Evolutionary conservation across 2,113 vertebrate species (phyloP).

Genomic region (Oncorhynchus nerka): DNA sequence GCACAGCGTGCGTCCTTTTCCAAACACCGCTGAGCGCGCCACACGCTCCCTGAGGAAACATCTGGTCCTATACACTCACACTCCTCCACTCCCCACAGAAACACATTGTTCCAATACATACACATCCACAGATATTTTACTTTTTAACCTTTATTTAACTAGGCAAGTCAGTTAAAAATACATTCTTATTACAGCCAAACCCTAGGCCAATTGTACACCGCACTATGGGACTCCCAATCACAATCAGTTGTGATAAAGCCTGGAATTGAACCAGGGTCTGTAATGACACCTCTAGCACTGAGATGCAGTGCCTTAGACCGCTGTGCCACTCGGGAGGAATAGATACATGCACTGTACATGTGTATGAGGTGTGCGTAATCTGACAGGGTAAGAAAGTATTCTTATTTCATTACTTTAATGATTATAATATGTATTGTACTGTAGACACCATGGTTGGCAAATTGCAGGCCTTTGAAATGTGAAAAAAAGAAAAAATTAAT

Average conservation of each 20-base stretch:
- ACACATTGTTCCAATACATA: neutral
- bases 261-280: too few species aligned
- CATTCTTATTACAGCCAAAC: neutral
- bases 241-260: too few species aligned
- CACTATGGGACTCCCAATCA: too few species aligned
- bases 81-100: conserved; percentile 12
- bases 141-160: neutral
- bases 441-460: too few species aligned
- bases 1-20: conserved; percentile 53
- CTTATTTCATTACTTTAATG: neutral
- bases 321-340: too few species aligned
- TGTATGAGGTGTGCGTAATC: neutral
- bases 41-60: conserved; percentile 64
- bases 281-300: too few species aligned
- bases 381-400: neutral
- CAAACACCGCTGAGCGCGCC: conserved; percentile 52
- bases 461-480: too few species aligned
- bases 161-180: neutral
- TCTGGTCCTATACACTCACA: conserved; percentile 53
- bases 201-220: too few species aligned
- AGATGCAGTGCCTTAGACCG: too few species aligned
- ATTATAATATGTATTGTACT: too few species aligned
- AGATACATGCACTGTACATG: neutral
- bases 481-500: neutral
- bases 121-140: neutral